Evolutionary conservation across 2,113 vertebrate species (phyloP).

Genomic region (Uropsilus gracilis): DNA sequence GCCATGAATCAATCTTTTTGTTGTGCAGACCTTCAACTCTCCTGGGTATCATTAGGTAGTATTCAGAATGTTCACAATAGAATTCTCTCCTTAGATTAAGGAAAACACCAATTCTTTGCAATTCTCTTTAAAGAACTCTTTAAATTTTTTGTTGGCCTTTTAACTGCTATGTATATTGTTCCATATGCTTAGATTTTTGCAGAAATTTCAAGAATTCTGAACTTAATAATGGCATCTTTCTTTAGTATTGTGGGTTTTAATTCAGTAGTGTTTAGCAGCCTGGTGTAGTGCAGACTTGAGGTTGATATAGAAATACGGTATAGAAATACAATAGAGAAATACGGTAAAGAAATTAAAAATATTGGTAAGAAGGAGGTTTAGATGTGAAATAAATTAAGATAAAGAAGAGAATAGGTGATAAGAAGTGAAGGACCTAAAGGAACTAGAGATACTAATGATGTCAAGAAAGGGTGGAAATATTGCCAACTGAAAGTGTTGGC

Average conservation of each 20-base stretch:
- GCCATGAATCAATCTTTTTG: neutral
- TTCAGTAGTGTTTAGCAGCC: neutral
- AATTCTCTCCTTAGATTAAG: neutral
- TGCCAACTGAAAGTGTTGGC: neutral
- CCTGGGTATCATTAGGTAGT: neutral
- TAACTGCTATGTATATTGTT: neutral
- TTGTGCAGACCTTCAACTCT: neutral
- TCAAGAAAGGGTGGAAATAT: neutral
- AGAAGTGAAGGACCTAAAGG: neutral
- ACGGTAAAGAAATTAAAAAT: neutral
- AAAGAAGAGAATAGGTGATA: neutral
- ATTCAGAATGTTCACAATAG: neutral
- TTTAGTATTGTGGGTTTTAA: neutral
- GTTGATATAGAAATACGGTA: neutral
- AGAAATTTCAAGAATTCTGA: neutral
- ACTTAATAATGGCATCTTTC: neutral
- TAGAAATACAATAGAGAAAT: neutral
- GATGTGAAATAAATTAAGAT: slow-evolving; percentile 20
- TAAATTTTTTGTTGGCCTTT: slow-evolving; percentile 14
- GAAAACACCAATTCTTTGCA: neutral
- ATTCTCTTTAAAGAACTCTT: neutral
- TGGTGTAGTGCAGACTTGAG: neutral
- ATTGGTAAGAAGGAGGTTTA: neutral
- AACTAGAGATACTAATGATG: neutral
- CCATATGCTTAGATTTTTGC: neutral